Base-by-base conservation (phyloP, 1,140 invertebrate genomes). In the Papilio polyxenes region DNA sequence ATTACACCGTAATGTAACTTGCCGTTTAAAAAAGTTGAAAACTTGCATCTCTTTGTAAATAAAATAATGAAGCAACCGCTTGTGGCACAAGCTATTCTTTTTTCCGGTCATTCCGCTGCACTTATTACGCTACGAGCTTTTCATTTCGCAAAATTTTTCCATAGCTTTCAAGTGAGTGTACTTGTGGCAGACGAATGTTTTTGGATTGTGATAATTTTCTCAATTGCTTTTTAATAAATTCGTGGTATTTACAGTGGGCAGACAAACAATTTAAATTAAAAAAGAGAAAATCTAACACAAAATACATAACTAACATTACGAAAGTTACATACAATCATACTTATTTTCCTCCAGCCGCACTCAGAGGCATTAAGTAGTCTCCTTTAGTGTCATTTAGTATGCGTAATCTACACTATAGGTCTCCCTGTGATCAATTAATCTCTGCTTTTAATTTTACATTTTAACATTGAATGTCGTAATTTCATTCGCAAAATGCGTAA, bases 111-210 rank as follows among this genome's bases (percentile, higher is more conserved):
- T 77, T 77, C 75, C 10, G 75, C 49, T 56, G 75, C 23, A 77
- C 75, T 77, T 77, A 77, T 77, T 56, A 56, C 75, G 75, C 44
- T 23, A 77, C 75, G 75, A 77, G 48, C 75, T 51, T 77, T 77
- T 53, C 75, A 77, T 77, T 53, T 77, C 49, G 75, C 40, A n/a
- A 51, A 77, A 13, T 20, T 77, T 53, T 77, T 77, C 75, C 48
- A 53, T 23, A 23, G 48, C 48, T 49, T 77, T 51, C n/a, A 10
- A 15, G 49, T 23, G 23, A 49, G 75, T 51, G 75, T 77, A 31
- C 49, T 77, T 49, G 49, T 77, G 23, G 44, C 48, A 51, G 44
- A 20, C 75, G 48, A 53, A 53, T 51, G 49, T 77, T 15, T 77
- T 77, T 53, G 49, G n/a, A 31, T 77, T 37, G 20, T 56, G 48